These are phyloP conservation scores for Ceramica pisi DNA, from an alignment of 2,888 invertebrate species.

Conservation along the genomic window DNA sequence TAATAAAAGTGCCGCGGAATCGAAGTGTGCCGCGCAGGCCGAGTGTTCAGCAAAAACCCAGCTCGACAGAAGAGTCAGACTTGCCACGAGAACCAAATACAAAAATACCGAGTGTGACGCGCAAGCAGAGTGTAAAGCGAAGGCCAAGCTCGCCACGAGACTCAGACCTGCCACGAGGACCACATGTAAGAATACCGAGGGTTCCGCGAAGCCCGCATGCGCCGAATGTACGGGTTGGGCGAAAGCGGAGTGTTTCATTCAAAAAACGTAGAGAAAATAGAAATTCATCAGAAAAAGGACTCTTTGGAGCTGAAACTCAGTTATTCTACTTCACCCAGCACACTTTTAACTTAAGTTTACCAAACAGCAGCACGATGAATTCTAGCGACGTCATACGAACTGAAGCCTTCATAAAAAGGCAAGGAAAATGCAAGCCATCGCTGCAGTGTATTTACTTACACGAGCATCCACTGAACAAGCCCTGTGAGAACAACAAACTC, in stretches of 20 bases:
- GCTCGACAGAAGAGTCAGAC: not conserved
- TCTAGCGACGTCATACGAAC: constrained; percentile 44
- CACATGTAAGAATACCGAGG: not conserved
- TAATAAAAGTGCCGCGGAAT: not conserved
- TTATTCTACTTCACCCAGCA: constrained; percentile 60
- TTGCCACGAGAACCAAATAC: not conserved
- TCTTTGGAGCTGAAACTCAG: constrained; percentile 48
- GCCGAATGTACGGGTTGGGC: not conserved
- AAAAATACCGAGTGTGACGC: not conserved
- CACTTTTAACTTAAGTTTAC: constrained; percentile 50
- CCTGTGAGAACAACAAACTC: constrained; percentile 46
- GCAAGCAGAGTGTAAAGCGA: not conserved
- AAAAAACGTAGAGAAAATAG: constrained; percentile 9
- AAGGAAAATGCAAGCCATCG: constrained; percentile 55
- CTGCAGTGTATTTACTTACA: constrained; percentile 60
- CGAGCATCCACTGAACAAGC: constrained; percentile 46
- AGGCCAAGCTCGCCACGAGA: not conserved
- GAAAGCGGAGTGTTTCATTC: not conserved
- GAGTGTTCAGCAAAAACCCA: not conserved
- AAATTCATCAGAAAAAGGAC: constrained; percentile 32
- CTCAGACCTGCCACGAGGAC: not conserved
- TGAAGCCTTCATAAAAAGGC: constrained; percentile 53
- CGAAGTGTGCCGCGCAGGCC: not conserved
- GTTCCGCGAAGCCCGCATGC: constrained; percentile 6
- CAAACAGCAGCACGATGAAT: constrained; percentile 38